phyloP scores from a whole-genome alignment of 2,797 vertebrate genomes.

The Ctenopoma multispine region DNA sequence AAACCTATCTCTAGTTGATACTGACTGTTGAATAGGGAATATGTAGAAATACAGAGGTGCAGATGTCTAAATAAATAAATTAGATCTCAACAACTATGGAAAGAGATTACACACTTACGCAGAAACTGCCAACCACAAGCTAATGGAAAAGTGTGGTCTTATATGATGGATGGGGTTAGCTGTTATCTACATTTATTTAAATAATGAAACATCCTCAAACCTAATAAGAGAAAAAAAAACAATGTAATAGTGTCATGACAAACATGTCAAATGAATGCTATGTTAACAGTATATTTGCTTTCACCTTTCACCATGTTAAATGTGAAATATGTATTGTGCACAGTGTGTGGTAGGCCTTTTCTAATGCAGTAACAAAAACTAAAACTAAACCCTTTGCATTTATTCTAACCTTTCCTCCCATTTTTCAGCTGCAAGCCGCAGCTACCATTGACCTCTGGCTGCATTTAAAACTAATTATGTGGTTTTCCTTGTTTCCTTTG shows the following conservation, averaged over 20 bases:
- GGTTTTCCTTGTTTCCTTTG: slow-evolving; percentile 12
- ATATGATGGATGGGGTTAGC: no score
- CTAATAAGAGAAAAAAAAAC: neutral
- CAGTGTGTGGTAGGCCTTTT: neutral
- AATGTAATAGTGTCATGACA: neutral
- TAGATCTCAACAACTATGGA: no score
- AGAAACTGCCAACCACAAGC: no score
- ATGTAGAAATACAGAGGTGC: no score
- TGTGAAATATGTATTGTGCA: neutral
- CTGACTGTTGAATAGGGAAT: no score
- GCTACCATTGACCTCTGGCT: slow-evolving; percentile 22
- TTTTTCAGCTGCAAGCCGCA: slow-evolving; percentile 16
- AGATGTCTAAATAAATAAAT: no score
- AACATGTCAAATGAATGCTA: neutral
- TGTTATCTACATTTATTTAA: no score
- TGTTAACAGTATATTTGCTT: neutral
- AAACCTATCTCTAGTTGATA: slow-evolving; percentile 1
- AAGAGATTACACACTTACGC: no score
- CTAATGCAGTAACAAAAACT: neutral
- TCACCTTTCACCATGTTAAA: neutral
- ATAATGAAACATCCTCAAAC: no score
- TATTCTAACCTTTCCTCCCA: slow-evolving; percentile 3
- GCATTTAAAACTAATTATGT: slow-evolving; percentile 15
- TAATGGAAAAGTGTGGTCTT: no score
- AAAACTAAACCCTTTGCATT: neutral